These are phyloP conservation scores for Eristalinus sepulchralis DNA, from an alignment of 2,888 invertebrate species.

Conservation along the genomic window DNA sequence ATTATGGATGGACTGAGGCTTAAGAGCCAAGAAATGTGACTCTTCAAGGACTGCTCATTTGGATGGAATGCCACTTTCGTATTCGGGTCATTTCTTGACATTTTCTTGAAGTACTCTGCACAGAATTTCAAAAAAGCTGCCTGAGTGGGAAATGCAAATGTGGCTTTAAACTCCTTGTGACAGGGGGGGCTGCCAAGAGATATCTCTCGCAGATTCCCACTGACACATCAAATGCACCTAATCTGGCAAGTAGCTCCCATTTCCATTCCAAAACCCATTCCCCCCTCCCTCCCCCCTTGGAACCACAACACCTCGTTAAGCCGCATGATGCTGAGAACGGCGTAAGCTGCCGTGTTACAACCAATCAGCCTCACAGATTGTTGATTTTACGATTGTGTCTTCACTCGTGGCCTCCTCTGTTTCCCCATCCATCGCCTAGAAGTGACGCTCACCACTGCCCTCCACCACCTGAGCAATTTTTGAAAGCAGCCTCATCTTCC, in stretches of 20 bases:
- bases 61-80: too few species aligned
- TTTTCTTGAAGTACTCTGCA: too few species aligned
- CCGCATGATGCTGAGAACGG: neutral
- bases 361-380: neutral
- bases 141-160: too few species aligned
- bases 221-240: neutral
- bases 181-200: too few species aligned
- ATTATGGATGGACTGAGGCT: neutral
- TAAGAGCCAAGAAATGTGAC: neutral
- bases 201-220: too few species aligned
- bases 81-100: too few species aligned
- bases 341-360: neutral
- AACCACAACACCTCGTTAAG: neutral
- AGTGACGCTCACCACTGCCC: neutral
- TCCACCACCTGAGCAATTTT: neutral
- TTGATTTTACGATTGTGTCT: neutral
- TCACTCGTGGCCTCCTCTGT: neutral
- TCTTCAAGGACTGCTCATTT: too few species aligned
- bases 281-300: neutral
- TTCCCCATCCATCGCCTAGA: neutral
- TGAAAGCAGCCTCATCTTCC: neutral
- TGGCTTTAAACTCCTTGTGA: too few species aligned
- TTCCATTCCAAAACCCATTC: neutral
- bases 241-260: neutral
- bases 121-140: too few species aligned